Conservation (phyloP, 2,797 vertebrate genomes). For the Steatocranus sp. region DNA sequence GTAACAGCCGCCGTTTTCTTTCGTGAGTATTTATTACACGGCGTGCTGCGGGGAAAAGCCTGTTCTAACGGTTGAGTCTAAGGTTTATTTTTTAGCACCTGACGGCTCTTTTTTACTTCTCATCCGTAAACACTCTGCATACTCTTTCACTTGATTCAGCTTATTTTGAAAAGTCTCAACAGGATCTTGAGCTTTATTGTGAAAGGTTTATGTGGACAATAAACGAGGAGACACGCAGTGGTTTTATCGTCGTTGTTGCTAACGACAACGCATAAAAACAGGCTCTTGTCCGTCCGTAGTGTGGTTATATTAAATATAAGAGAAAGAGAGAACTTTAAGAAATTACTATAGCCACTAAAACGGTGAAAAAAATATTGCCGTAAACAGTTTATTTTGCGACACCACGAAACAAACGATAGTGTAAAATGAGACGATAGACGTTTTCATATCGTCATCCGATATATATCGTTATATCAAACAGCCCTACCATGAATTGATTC, state of each 20-base stretch:
- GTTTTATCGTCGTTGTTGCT: too few species aligned
- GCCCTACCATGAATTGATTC: background rate
- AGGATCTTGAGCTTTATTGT: too few species aligned
- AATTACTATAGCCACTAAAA: too few species aligned
- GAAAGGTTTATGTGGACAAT: too few species aligned
- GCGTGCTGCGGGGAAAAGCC: background rate
- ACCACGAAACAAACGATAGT: background rate
- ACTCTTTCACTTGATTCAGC: too few species aligned
- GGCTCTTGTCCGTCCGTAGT: too few species aligned
- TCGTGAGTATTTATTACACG: background rate
- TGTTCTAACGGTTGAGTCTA: background rate
- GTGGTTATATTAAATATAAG: too few species aligned
- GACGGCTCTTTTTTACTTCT: accelerated
- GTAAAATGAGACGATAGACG: background rate
- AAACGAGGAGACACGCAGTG: too few species aligned
- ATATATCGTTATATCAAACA: background rate
- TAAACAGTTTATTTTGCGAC: background rate
- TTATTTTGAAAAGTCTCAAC: too few species aligned
- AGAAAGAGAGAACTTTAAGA: too few species aligned
- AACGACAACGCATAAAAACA: too few species aligned
- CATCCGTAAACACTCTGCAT: background rate
- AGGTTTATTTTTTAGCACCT: background rate
- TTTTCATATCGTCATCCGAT: background rate
- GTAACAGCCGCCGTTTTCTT: accelerated
- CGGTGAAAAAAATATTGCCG: too few species aligned